These are phyloP conservation scores for Pseudomyrmex sp. DNA, from an alignment of 1,140 invertebrate genomes.

Conservation along the genomic window DNA sequence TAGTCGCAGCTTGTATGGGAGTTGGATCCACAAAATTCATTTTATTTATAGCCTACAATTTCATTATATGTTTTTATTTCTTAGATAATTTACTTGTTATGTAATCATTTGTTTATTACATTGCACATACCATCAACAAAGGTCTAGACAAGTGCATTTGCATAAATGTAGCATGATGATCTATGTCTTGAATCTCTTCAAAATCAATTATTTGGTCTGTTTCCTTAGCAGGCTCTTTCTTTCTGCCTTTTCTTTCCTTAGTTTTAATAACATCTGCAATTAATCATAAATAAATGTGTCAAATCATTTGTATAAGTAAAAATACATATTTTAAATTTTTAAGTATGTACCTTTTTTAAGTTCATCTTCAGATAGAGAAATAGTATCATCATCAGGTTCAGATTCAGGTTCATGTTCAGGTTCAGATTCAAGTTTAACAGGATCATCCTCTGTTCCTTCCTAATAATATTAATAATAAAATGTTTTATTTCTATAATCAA, in stretches of 20 bases:
- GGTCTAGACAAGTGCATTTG: slow-evolving; percentile 97
- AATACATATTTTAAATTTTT: not conserved
- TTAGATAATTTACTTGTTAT: not conserved
- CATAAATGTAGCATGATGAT: slow-evolving; percentile 90
- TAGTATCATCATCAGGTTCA: slow-evolving; percentile 77
- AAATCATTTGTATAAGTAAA: not conserved
- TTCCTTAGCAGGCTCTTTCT: slow-evolving; percentile 79
- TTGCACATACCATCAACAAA: slow-evolving; percentile 89
- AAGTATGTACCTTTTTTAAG: slow-evolving; percentile 88
- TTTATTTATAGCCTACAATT: slow-evolving; percentile 90
- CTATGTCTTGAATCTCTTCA: slow-evolving; percentile 90
- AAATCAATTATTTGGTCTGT: slow-evolving; percentile 88
- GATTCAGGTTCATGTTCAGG: slow-evolving; percentile 66
- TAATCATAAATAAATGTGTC: slow-evolving; percentile 48
- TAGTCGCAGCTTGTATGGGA: slow-evolving; percentile 97
- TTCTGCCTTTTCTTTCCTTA: slow-evolving; percentile 76
- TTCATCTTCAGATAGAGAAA: slow-evolving; percentile 90
- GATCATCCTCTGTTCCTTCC: slow-evolving; percentile 74
- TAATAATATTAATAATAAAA: slow-evolving; percentile 47
- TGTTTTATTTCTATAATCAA: slow-evolving; percentile 4
- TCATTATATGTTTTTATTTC: slow-evolving; percentile 40
- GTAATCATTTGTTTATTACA: not conserved
- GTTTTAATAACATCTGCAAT: slow-evolving; percentile 80
- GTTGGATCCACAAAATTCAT: slow-evolving; percentile 97
- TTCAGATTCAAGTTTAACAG: slow-evolving; percentile 67